These are phyloP conservation scores for Acrossocheilus fasciatus DNA, from an alignment of 2,797 vertebrate species.

Conservation along the genomic window DNA sequence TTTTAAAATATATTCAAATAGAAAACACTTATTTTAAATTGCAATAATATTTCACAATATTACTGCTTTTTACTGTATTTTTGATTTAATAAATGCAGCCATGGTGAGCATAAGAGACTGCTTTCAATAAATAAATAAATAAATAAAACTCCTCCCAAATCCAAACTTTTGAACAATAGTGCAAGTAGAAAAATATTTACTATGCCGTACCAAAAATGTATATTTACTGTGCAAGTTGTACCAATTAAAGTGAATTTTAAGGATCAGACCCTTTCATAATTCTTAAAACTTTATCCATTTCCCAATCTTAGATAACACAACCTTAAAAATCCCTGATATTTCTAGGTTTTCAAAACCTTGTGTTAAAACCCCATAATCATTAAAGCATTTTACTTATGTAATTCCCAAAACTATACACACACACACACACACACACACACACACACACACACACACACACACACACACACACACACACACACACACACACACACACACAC, in stretches of 20 bases:
- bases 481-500: neutral
- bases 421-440: neutral
- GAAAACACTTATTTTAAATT: no score
- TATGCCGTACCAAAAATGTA: neutral
- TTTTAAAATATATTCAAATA: neutral
- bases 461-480: neutral
- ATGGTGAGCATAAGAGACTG: no score
- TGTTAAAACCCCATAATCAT: neutral
- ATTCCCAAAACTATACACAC: neutral
- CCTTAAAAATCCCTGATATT: neutral
- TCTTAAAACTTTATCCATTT: neutral
- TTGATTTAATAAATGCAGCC: no score
- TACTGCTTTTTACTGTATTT: no score
- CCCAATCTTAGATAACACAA: neutral
- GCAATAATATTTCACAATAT: neutral
- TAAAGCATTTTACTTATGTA: neutral
- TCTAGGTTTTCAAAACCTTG: neutral
- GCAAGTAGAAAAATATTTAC: neutral
- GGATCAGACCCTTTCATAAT: neutral
- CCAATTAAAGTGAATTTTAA: neutral
- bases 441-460: conserved; percentile 13
- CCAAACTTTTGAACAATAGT: neutral
- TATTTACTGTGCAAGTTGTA: neutral
- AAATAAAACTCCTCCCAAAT: neutral
- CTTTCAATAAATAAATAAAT: neutral